phyloP scores from a whole-genome alignment of 2,888 invertebrate genomes.

The Acrobeloides nanus region DNA sequence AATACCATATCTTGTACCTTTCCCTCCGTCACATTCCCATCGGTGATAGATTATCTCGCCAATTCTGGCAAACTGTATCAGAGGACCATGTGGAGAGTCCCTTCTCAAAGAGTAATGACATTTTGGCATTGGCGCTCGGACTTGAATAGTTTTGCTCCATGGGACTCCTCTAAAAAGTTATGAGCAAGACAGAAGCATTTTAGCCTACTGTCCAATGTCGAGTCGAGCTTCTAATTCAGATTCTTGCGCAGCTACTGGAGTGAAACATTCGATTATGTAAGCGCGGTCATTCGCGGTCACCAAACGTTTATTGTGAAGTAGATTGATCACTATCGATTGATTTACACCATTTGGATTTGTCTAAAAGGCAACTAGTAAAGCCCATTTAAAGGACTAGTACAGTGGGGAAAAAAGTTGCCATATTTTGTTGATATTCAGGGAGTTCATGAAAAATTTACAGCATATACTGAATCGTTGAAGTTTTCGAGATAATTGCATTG shows the following conservation, averaged over 20 bases:
- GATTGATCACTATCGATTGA: conserved; percentile 25
- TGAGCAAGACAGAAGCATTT: conserved; percentile 5
- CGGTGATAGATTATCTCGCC: conserved; percentile 49
- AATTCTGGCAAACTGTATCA: conserved; percentile 35
- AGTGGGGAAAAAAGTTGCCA: background rate
- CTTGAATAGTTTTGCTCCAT: conserved; percentile 34
- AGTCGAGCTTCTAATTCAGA: conserved; percentile 33
- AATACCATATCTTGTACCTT: conserved; percentile 19
- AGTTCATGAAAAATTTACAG: conserved; percentile 7
- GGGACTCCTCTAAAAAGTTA: conserved; percentile 11
- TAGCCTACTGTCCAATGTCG: conserved; percentile 27
- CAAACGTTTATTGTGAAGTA: conserved; percentile 22
- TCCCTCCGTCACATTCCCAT: conserved; percentile 49
- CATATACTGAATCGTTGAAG: conserved; percentile 2
- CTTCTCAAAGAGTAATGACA: conserved; percentile 43
- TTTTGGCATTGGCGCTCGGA: conserved; percentile 41
- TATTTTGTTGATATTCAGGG: too few species aligned
- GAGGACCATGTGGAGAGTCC: conserved; percentile 38
- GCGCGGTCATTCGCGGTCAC: conserved; percentile 20
- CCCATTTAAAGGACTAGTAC: background rate
- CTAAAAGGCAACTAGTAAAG: conserved; percentile 8
- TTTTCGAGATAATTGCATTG: conserved; percentile 6
- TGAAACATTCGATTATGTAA: conserved; percentile 24
- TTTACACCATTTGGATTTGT: conserved; percentile 21
- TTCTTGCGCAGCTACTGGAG: conserved; percentile 19